A percentile compares a stretch with the other conserved stretches of the same genome.
Conservation (phyloP, 2,797 vertebrate genomes). For the Apodemus agrarius region DNA sequence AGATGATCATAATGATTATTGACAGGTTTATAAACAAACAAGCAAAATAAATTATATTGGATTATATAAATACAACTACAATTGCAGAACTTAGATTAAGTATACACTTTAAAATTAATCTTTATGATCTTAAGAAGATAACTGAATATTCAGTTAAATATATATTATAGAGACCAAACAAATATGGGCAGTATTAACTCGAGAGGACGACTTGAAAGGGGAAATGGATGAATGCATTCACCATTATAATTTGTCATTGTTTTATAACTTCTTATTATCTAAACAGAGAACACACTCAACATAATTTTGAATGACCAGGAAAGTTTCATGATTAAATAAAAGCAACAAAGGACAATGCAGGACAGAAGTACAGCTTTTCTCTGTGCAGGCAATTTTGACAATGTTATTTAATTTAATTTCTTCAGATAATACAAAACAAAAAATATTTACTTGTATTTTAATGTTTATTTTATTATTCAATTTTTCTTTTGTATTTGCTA, state of each 20-base stretch:
- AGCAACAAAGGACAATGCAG: not conserved
- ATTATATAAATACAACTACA: not conserved
- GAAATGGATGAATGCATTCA: not conserved
- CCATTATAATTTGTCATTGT: not conserved
- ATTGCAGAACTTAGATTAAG: not conserved
- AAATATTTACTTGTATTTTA: not conserved
- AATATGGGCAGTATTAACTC: not conserved
- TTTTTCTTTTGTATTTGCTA: not conserved
- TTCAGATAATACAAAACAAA: not conserved
- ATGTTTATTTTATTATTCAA: not conserved
- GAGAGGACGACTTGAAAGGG: not conserved
- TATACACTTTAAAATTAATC: not conserved
- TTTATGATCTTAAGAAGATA: not conserved
- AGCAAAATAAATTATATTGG: not conserved
- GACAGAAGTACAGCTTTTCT: not conserved
- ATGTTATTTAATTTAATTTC: not conserved
- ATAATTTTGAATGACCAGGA: not conserved
- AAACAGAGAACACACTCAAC: not conserved
- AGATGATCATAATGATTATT: not conserved
- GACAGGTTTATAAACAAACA: not conserved
- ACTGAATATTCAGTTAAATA: not conserved
- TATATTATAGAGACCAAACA: not conserved
- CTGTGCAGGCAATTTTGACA: not conserved
- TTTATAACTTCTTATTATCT: not conserved
- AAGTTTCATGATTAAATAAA: not conserved